These are phyloP conservation scores for Drosophila pandora DNA, from an alignment of 1,140 invertebrate genomes.

Conservation along the genomic window DNA sequence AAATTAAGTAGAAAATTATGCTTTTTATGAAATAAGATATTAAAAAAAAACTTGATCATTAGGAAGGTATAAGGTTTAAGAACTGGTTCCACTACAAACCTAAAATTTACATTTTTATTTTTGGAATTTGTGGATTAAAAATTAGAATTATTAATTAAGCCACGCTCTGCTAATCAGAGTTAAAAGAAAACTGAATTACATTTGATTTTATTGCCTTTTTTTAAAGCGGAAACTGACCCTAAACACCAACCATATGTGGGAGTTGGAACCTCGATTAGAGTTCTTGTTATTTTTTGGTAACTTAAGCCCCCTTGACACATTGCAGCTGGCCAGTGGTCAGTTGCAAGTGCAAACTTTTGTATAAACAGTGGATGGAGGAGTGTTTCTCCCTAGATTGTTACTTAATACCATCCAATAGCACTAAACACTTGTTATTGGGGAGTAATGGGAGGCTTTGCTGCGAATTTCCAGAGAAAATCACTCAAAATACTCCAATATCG, in stretches of 20 bases:
- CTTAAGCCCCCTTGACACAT: not conserved
- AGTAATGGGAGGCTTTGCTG: not conserved
- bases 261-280: not conserved
- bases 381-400: not conserved
- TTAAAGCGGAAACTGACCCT: not conserved
- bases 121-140: not conserved
- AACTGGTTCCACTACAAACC: not conserved
- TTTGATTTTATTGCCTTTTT: too few species aligned
- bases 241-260: not conserved
- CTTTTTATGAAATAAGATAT: slow-evolving; percentile 30
- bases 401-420: not conserved
- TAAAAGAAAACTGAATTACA: too few species aligned
- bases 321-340: not conserved
- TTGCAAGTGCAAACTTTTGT: not conserved
- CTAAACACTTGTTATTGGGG: slow-evolving; percentile 4
- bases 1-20: not conserved
- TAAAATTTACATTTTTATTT: not conserved
- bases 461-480: slow-evolving; percentile 17
- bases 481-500: slow-evolving; percentile 10
- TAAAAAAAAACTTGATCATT: not conserved
- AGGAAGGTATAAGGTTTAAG: slow-evolving; percentile 18
- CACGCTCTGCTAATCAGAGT: too few species aligned
- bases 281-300: not conserved
- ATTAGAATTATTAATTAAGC: not conserved
- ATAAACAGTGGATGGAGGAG: not conserved